Evolutionary conservation across 2,113 vertebrate genomes (phyloP).

Genomic region (Ochotona princeps): DNA sequence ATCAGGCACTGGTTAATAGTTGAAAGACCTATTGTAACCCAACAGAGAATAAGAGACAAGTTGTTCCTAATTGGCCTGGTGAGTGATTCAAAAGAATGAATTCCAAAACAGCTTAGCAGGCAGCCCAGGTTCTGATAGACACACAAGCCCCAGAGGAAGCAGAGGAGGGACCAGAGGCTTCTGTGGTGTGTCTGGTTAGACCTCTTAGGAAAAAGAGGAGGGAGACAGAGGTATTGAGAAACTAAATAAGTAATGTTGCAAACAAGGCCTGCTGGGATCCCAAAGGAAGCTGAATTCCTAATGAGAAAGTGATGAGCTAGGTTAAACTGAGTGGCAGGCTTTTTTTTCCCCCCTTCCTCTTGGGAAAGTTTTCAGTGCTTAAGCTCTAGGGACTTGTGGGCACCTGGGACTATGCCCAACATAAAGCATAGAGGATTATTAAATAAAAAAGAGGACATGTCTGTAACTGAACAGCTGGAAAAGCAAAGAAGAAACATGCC

Average conservation of each 20-base stretch:
- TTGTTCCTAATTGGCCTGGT: slow-evolving; percentile 27
- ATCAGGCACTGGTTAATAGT: slow-evolving; percentile 5
- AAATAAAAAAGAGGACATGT: not conserved
- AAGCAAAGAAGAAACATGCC: not conserved
- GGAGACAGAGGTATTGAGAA: slow-evolving; percentile 3
- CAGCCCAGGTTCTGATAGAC: not conserved
- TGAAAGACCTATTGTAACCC: slow-evolving; percentile 27
- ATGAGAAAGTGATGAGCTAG: not conserved
- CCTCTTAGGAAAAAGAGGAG: slow-evolving; percentile 44
- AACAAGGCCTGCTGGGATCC: not conserved
- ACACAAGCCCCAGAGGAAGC: not conserved
- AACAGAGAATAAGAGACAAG: slow-evolving; percentile 19
- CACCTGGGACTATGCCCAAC: not conserved
- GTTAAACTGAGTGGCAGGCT: not conserved
- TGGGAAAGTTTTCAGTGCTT: not conserved
- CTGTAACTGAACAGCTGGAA: not conserved
- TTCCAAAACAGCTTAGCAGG: slow-evolving; percentile 1
- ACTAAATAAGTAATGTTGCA: slow-evolving; percentile 20
- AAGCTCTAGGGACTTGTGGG: not conserved
- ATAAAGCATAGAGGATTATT: not conserved
- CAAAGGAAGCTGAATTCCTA: slow-evolving; percentile 45
- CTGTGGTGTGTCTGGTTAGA: slow-evolving; percentile 45
- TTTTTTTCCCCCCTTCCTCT: not conserved
- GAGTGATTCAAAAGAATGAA: not conserved
- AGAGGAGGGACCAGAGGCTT: slow-evolving; percentile 41